phyloP scores from a whole-genome alignment of 2,113 vertebrate species.

The Scomber scombrus region DNA sequence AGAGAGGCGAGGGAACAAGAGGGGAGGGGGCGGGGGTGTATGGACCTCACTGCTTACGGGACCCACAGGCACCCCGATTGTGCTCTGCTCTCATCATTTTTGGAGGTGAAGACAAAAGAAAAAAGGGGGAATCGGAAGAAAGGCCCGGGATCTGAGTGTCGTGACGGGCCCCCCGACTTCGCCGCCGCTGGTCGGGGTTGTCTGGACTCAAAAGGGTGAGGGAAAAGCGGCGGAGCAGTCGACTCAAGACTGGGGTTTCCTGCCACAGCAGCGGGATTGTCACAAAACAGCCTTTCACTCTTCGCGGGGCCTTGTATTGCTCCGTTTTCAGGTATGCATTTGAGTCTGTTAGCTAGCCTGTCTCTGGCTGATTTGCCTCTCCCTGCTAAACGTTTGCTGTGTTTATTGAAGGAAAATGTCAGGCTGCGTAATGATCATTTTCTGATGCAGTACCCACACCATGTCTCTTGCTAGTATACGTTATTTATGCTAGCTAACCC shows the following conservation, averaged over 20 bases:
- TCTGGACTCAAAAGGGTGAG: conserved; percentile 75
- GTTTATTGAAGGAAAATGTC: conserved; percentile 53
- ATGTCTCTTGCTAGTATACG: conserved; percentile 34
- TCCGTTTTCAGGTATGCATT: conserved; percentile 80
- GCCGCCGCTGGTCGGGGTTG: conserved; percentile 81
- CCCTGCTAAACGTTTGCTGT: conserved; percentile 38
- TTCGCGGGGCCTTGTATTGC: conserved; percentile 79
- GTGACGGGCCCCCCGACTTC: conserved; percentile 81
- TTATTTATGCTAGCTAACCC: conserved; percentile 73
- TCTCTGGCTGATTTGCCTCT: conserved; percentile 31
- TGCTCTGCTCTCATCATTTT: conserved; percentile 83
- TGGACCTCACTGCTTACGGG: conserved; percentile 84
- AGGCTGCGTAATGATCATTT: conserved; percentile 53
- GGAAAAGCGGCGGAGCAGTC: conserved; percentile 81
- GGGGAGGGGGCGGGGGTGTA: conserved; percentile 81
- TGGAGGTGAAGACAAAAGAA: conserved; percentile 86
- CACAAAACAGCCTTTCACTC: conserved; percentile 79
- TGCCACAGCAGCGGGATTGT: conserved; percentile 82
- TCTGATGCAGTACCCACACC: conserved; percentile 57
- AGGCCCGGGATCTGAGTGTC: conserved; percentile 80
- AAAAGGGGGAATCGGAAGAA: conserved; percentile 71
- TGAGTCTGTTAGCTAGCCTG: conserved; percentile 63
- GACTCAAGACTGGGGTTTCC: conserved; percentile 84
- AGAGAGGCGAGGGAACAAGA: conserved; percentile 59
- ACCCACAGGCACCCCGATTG: conserved; percentile 84